phyloP scores from a whole-genome alignment of 2,888 invertebrate species.

The Ephialtes manifestator region DNA sequence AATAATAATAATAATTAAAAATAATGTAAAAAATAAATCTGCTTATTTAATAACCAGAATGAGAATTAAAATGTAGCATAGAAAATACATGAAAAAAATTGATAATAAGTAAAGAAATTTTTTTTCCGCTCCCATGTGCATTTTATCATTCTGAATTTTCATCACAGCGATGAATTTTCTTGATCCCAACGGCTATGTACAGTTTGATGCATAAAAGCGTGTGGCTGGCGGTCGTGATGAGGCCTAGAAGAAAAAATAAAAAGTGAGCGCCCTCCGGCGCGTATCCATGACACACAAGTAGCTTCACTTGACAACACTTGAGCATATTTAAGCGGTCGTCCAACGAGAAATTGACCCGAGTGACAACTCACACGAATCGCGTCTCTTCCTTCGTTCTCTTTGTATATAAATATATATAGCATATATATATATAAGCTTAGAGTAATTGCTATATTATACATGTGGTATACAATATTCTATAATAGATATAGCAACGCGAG shows the following conservation, averaged over 20 bases:
- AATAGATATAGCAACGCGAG: constrained; percentile 35
- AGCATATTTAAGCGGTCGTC: constrained; percentile 70
- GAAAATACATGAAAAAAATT: not conserved
- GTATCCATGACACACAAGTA: constrained; percentile 68
- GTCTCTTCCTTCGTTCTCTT: constrained; percentile 33
- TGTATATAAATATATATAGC: constrained; percentile 9
- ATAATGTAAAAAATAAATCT: not conserved
- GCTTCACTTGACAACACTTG: constrained; percentile 68
- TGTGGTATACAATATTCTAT: not conserved
- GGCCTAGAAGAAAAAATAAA: constrained; percentile 12
- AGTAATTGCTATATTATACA: not conserved
- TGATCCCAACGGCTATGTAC: not conserved
- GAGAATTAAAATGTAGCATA: not conserved
- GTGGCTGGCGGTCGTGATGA: constrained; percentile 14
- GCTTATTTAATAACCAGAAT: not conserved
- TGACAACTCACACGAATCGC: constrained; percentile 63
- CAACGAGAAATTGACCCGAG: constrained; percentile 71
- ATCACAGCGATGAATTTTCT: not conserved
- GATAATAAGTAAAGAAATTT: constrained; percentile 4
- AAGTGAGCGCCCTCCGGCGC: constrained; percentile 43
- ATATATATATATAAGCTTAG: constrained; percentile 16
- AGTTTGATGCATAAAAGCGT: not conserved
- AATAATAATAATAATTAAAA: no score
- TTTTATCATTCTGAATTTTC: not conserved
- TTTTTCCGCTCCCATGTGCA: not conserved